A percentile compares a stretch with the other conserved stretches of the same genome.
Conservation (phyloP, 2,888 invertebrate species). For the Plagodis pulveraria region DNA sequence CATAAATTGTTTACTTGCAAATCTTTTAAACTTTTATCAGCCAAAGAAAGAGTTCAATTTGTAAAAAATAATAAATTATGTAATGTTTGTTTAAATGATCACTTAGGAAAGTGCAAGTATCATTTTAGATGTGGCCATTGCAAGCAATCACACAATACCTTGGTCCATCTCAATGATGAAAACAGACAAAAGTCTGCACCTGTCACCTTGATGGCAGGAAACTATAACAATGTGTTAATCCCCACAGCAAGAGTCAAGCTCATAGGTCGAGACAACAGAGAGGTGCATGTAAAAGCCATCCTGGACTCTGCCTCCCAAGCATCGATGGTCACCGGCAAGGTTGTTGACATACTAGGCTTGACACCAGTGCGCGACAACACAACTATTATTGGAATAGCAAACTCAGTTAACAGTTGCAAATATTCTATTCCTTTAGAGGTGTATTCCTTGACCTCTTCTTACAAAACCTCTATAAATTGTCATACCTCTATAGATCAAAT, state of each 20-base stretch:
- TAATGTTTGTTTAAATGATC: constrained; percentile 1
- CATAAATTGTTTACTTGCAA: constrained; percentile 7
- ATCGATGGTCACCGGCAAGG: constrained; percentile 3
- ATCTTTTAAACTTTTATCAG: neutral
- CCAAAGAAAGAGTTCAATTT: constrained; percentile 1
- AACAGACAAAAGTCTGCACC: constrained; percentile 1
- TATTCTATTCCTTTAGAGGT: constrained; percentile 5
- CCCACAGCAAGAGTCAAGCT: constrained; percentile 4
- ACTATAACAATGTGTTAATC: constrained; percentile 3
- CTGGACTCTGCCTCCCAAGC: constrained; percentile 6
- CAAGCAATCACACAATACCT: constrained; percentile 7
- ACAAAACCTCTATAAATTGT: constrained; percentile 3
- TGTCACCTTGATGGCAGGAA: constrained; percentile 4
- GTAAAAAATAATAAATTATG: neutral
- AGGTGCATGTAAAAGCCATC: constrained; percentile 2
- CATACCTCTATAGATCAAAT: constrained; percentile 1
- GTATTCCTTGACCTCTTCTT: constrained; percentile 1
- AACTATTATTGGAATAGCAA: constrained; percentile 1
- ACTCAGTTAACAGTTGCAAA: constrained; percentile 1
- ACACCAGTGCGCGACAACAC: neutral
- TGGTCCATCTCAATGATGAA: constrained; percentile 8
- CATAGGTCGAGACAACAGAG: neutral
- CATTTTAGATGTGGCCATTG: constrained; percentile 5
- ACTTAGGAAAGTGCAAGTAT: neutral
- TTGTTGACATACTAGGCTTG: neutral